phyloP scores from a whole-genome alignment of 2,888 invertebrate genomes.

The Melinaea menophilus region DNA sequence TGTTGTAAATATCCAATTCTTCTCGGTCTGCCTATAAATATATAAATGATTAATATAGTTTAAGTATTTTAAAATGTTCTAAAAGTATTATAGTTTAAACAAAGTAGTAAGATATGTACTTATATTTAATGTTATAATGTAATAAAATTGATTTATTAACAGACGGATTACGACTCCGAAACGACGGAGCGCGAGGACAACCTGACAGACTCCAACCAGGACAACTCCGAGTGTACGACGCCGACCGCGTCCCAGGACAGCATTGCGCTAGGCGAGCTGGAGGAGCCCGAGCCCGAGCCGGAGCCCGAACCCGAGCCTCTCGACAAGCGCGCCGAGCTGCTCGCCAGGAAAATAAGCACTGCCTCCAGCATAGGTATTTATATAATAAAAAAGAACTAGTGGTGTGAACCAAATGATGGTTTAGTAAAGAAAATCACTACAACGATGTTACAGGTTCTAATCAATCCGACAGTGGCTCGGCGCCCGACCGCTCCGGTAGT shows the following conservation, averaged over 20 bases:
- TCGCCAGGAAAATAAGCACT: slow-evolving; percentile 65
- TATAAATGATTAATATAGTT: no score
- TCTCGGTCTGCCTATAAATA: not conserved
- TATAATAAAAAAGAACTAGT: not conserved
- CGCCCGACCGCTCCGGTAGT: slow-evolving; percentile 62
- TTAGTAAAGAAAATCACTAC: no score
- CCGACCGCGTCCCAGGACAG: slow-evolving; percentile 72
- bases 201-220: slow-evolving; percentile 74
- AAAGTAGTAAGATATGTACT: no score
- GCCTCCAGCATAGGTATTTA: slow-evolving; percentile 64
- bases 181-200: slow-evolving; percentile 75
- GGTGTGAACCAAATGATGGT: not conserved
- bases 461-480: slow-evolving; percentile 68
- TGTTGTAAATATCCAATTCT: no score
- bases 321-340: slow-evolving; percentile 40
- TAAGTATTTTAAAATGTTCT: no score
- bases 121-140: not conserved
- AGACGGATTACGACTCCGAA: slow-evolving; percentile 75
- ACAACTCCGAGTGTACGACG: slow-evolving; percentile 75
- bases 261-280: slow-evolving; percentile 63
- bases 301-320: slow-evolving; percentile 36
- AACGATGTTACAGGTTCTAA: slow-evolving; percentile 54
- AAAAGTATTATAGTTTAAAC: not conserved
- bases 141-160: slow-evolving; percentile 12
- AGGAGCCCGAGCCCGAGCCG: slow-evolving; percentile 44